These are phyloP conservation scores for Drosophila heteroneura DNA, from an alignment of 2,888 invertebrate species.

Conservation along the genomic window DNA sequence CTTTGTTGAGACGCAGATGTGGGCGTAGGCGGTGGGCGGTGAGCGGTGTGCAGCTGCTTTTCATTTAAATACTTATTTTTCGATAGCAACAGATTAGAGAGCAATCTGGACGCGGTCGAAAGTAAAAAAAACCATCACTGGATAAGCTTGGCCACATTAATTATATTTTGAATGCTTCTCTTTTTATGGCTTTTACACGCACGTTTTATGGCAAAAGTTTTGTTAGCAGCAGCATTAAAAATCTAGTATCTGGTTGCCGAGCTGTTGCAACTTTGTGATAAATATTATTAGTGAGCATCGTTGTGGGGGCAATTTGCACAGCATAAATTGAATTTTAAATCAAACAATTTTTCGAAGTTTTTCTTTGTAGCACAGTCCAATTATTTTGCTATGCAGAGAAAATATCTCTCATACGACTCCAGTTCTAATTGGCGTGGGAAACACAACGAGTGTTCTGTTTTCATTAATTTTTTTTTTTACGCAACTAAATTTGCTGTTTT, in stretches of 20 bases:
- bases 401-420: conserved; percentile 39
- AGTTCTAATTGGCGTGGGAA: conserved; percentile 80
- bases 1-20: conserved; percentile 16
- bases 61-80: conserved; percentile 46
- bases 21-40: background rate
- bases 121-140: conserved; percentile 10
- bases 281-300: conserved; percentile 49
- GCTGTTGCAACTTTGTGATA: conserved; percentile 42
- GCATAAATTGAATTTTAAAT: conserved; percentile 67
- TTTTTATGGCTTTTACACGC: conserved; percentile 63
- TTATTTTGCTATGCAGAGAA: conserved; percentile 41
- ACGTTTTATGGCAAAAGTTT: conserved; percentile 73
- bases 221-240: conserved; percentile 39
- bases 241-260: conserved; percentile 33
- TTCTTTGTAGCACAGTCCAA: conserved; percentile 28
- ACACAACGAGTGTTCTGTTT: conserved; percentile 41
- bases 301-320: conserved; percentile 52
- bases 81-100: conserved; percentile 59
- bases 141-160: conserved; percentile 67
- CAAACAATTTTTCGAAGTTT: conserved; percentile 17
- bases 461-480: conserved; percentile 13
- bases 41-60: conserved; percentile 14
- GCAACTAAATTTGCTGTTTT: conserved; percentile 23
- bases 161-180: conserved; percentile 62
- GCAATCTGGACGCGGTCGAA: conserved; percentile 22